A percentile compares a stretch with the other conserved stretches of the same genome.
Evolutionary conservation across 2,888 invertebrate species (phyloP).

Genomic region (Nomada ruficornis): DNA sequence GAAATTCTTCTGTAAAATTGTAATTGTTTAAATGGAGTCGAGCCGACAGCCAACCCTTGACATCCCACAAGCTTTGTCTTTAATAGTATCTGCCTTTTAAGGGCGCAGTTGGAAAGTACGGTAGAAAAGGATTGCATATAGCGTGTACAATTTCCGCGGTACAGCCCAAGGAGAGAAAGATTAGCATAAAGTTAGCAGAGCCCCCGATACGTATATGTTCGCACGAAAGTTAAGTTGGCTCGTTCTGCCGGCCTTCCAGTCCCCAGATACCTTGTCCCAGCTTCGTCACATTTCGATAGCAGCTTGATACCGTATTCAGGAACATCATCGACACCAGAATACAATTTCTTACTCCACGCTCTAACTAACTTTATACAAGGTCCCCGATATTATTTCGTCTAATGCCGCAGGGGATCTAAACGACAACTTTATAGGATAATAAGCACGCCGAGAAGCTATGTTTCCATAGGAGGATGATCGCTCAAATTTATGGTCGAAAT

Average conservation of each 20-base stretch:
- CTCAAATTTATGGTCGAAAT: too few species aligned
- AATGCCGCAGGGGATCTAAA: too few species aligned
- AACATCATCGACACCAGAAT: slow-evolving; percentile 55
- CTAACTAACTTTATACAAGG: slow-evolving; percentile 9
- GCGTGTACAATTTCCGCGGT: slow-evolving; percentile 10
- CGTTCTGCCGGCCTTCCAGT: slow-evolving; percentile 64
- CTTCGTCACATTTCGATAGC: slow-evolving; percentile 69
- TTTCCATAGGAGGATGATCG: too few species aligned
- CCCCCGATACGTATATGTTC: slow-evolving; percentile 61
- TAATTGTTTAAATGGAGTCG: too few species aligned
- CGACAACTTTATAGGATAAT: too few species aligned
- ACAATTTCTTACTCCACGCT: slow-evolving; percentile 42
- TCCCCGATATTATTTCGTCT: too few species aligned
- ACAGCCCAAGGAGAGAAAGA: slow-evolving; percentile 67
- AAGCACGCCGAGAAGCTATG: too few species aligned
- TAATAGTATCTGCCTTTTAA: background rate
- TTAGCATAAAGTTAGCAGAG: slow-evolving; percentile 72
- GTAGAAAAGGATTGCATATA: slow-evolving; percentile 2
- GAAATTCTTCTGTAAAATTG: too few species aligned
- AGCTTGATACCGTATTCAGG: slow-evolving; percentile 53
- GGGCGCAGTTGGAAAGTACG: background rate
- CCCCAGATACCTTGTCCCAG: slow-evolving; percentile 64
- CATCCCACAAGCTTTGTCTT: background rate
- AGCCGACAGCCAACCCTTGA: too few species aligned
- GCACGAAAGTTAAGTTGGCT: slow-evolving; percentile 68